Percentiles rank a stretch among this genome's conserved stretches.
Evolutionary conservation across 1,140 invertebrate species (phyloP).

Genomic region (Ruditapes philippinarum): DNA sequence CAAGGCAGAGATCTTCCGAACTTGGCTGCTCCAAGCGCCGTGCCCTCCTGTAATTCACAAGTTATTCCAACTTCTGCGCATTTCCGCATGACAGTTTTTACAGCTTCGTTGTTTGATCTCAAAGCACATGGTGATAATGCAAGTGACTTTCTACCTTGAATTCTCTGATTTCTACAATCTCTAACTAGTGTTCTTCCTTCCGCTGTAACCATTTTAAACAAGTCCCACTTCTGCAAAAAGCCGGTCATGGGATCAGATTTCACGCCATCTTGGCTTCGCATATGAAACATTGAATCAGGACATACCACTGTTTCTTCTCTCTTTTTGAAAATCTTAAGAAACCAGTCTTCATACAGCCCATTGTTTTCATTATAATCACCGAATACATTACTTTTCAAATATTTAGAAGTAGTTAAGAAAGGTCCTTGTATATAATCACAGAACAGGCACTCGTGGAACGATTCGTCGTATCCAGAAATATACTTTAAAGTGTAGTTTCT

Average conservation of each 20-base stretch:
- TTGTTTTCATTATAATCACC: slow-evolving; percentile 41
- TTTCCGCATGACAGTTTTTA: slow-evolving; percentile 63
- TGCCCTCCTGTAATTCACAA: slow-evolving; percentile 80
- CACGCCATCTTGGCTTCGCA: background rate
- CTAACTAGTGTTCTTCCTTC: background rate
- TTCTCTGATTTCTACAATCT: background rate
- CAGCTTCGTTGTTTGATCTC: slow-evolving; percentile 31
- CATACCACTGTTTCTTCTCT: slow-evolving; percentile 73
- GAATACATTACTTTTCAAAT: slow-evolving; percentile 64
- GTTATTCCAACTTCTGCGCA: slow-evolving; percentile 61
- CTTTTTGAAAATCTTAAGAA: slow-evolving; percentile 71
- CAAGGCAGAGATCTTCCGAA: slow-evolving; percentile 79
- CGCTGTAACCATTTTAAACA: background rate
- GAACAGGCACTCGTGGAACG: slow-evolving; percentile 80
- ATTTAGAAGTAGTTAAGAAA: slow-evolving; percentile 76
- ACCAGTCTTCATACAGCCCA: slow-evolving; percentile 80
- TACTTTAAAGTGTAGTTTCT: slow-evolving; percentile 78
- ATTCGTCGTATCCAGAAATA: slow-evolving; percentile 80
- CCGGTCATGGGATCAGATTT: background rate
- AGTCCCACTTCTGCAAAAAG: background rate
- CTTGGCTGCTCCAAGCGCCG: slow-evolving; percentile 82
- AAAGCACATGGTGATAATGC: slow-evolving; percentile 56
- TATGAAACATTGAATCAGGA: slow-evolving; percentile 81
- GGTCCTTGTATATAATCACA: slow-evolving; percentile 82
- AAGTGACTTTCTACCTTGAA: background rate